phyloP scores from a whole-genome alignment of 2,888 invertebrate genomes.

The Pteria penguin region DNA sequence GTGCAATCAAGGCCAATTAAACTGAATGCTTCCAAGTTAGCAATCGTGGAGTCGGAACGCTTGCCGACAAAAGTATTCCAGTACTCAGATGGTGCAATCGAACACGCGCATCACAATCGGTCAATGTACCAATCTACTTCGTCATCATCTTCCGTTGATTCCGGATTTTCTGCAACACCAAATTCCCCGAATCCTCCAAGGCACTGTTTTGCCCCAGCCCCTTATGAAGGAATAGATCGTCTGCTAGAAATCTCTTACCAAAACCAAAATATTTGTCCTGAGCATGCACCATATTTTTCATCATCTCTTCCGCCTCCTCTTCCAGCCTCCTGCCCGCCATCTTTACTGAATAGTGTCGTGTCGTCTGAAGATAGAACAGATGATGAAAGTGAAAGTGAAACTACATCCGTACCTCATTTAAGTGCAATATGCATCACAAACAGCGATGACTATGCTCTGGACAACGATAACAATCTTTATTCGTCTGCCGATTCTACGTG shows the following conservation, averaged over 20 bases:
- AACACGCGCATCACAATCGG: background rate
- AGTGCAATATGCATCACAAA: too few relatives aligned
- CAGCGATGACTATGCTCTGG: too few relatives aligned
- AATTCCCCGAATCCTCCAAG: slow-evolving; percentile 5
- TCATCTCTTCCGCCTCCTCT: slow-evolving; percentile 14
- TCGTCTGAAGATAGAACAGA: background rate
- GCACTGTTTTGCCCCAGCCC: background rate
- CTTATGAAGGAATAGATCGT: background rate
- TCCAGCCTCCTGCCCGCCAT: slow-evolving; percentile 9
- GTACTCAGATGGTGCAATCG: background rate
- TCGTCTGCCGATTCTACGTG: background rate
- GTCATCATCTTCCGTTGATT: slow-evolving; percentile 24
- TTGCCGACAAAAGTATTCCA: slow-evolving; percentile 5
- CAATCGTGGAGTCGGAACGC: background rate
- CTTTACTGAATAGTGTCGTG: background rate
- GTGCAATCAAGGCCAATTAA: background rate
- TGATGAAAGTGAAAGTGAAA: background rate
- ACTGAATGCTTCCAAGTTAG: background rate
- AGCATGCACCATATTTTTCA: background rate
- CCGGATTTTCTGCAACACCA: slow-evolving; percentile 25
- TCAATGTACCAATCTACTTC: background rate
- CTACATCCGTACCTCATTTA: too few relatives aligned
- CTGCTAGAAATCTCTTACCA: background rate
- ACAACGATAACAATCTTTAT: background rate
- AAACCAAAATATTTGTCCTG: background rate